These are phyloP conservation scores for Mola mola DNA, from an alignment of 2,113 vertebrate genomes.

Conservation along the genomic window DNA sequence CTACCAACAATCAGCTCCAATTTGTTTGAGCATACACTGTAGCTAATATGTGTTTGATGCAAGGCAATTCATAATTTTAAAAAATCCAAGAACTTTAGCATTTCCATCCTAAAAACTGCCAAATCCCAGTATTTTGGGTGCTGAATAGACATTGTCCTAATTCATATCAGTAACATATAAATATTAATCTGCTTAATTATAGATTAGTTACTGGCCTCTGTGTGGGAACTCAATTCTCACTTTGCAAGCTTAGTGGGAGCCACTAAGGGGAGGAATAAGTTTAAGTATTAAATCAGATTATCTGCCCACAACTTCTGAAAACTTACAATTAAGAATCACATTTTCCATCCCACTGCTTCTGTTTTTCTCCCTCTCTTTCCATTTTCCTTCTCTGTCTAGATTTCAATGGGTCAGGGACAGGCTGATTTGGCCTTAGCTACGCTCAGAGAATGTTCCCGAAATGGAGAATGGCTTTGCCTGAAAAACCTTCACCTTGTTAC, in stretches of 20 bases:
- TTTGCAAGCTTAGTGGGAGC: constrained; percentile 5
- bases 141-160: too few relatives aligned
- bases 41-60: too few relatives aligned
- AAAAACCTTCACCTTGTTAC: constrained; percentile 98
- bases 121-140: too few relatives aligned
- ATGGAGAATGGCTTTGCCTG: constrained; percentile 95
- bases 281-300: constrained; percentile 34
- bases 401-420: constrained; percentile 98
- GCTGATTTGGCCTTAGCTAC: constrained; percentile 93
- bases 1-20: too few relatives aligned
- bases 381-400: constrained; percentile 75
- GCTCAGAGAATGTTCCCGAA: constrained; percentile 88
- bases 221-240: constrained; percentile 5
- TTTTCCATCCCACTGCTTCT: constrained; percentile 42
- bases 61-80: too few relatives aligned
- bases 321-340: constrained; percentile 34
- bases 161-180: neutral
- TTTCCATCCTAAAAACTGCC: too few relatives aligned
- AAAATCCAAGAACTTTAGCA: too few relatives aligned
- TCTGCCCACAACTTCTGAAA: constrained; percentile 5
- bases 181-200: constrained; percentile 9
- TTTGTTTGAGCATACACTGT: too few relatives aligned
- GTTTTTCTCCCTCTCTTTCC: too few relatives aligned
- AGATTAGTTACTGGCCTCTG: neutral
- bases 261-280: constrained; percentile 6